Conservation (phyloP, 1,140 invertebrate species). For the Papilio aristodemus region DNA sequence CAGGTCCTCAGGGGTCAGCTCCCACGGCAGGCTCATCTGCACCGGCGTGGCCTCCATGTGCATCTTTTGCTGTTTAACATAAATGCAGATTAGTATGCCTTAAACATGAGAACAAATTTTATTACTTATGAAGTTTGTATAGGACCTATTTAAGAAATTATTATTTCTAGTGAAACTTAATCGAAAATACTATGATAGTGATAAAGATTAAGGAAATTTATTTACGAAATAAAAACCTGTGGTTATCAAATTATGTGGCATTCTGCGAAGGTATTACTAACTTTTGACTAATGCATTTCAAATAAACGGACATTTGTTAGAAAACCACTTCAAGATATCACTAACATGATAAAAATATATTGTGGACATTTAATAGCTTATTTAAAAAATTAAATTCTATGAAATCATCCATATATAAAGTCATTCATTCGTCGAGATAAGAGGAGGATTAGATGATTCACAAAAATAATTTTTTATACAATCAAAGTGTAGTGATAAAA, state of each 20-base stretch:
- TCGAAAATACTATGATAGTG: no score
- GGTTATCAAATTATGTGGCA: not conserved
- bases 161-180: no score
- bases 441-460: not conserved
- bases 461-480: no score
- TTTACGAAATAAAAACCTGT: no score
- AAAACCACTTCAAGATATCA: not conserved
- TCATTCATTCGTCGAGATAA: not conserved
- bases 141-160: no score
- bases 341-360: not conserved
- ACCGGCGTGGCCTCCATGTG: conserved; percentile 61
- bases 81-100: not conserved
- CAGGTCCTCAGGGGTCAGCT: conserved; percentile 82
- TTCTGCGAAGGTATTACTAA: not conserved
- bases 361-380: not conserved
- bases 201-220: no score
- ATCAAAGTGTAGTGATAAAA: no score
- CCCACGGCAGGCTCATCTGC: conserved; percentile 73
- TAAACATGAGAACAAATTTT: not conserved
- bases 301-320: not conserved
- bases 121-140: not conserved
- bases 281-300: not conserved
- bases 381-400: not conserved
- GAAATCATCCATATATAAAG: not conserved
- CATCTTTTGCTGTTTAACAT: conserved; percentile 61